A percentile compares a stretch with the other conserved stretches of the same genome.
Evolutionary conservation across 2,797 vertebrate species (phyloP).

Genomic region (Eulemur coronatus): DNA sequence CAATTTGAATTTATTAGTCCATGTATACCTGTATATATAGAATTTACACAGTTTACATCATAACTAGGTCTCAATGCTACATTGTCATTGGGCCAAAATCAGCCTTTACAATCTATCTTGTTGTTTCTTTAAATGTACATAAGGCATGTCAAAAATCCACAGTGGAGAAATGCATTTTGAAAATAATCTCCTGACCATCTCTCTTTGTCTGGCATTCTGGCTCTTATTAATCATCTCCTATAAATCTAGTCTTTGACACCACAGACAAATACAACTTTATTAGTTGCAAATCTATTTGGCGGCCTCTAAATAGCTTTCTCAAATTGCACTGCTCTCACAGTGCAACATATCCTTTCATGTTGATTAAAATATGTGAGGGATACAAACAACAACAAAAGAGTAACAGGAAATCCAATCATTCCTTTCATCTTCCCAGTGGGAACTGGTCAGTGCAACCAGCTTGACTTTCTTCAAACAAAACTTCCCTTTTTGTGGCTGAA

Average conservation of each 20-base stretch:
- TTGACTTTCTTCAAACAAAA: slow-evolving; percentile 86
- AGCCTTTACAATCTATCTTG: slow-evolving; percentile 5
- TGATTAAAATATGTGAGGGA: slow-evolving; percentile 79
- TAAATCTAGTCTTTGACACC: slow-evolving; percentile 81
- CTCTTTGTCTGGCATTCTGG: slow-evolving; percentile 41
- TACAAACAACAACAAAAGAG: slow-evolving; percentile 81
- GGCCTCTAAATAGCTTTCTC: slow-evolving; percentile 77
- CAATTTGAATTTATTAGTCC: background rate
- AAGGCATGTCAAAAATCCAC: slow-evolving; percentile 45
- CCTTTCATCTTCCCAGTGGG: slow-evolving; percentile 82
- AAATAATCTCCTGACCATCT: slow-evolving; percentile 59
- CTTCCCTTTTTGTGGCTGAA: slow-evolving; percentile 81
- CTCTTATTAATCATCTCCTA: slow-evolving; percentile 73
- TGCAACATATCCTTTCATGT: slow-evolving; percentile 77
- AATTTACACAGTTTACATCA: background rate
- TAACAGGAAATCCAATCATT: slow-evolving; percentile 79
- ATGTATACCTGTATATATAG: background rate
- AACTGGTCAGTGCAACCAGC: slow-evolving; percentile 76
- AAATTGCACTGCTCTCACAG: slow-evolving; percentile 74
- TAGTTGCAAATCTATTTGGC: slow-evolving; percentile 77
- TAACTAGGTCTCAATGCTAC: background rate
- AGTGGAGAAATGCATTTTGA: background rate
- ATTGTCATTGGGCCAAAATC: background rate
- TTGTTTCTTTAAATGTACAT: slow-evolving; percentile 14
- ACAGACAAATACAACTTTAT: slow-evolving; percentile 81